Base-by-base conservation (phyloP, 2,797 vertebrate species). In the Ptychadena robeensis region DNA sequence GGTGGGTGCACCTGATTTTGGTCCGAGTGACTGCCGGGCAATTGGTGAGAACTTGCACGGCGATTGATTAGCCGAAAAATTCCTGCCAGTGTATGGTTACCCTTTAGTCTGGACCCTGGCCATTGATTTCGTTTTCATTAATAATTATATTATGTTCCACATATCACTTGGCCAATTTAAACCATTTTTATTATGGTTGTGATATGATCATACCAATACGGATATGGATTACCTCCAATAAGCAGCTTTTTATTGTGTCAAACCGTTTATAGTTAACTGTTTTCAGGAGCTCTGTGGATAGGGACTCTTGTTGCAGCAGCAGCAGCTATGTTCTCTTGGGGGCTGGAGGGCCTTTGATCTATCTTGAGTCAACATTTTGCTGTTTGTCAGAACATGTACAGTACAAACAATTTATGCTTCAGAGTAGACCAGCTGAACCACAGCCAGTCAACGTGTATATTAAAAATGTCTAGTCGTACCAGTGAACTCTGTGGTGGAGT, bases 371-470 rank as follows among this genome's bases (percentile, higher is more conserved):
- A 74, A 79, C 82, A 84, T 84, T 67, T 84, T 69, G 67, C 38
- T 82, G 34, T 74, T 81, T 75, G 74, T 72, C 81, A 82, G 67
- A 82, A 78, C 74, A 71, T 82, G 81, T 57, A 70, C 27, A 48
- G 67, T 53, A 35, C n/a, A 0, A 72, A 59, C 66, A 28, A 38
- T 31, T 37, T 73, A 59, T 28, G 66, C 44, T 27, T 48, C 65
- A 9, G 73, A 73, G 30, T 57, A 82, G 67, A 65, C 59, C 18
- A 73, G 59, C 40, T 73, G 61, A 83, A 79, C 67, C 35, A 67
- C 82, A 38, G 61, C 75, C 75, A 83, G 82, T 61, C 31, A 79
- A 38, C 69, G 61, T 72, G 18, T 63, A 73, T 74, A 79, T 66
- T 79, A 32, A 37, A 44, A 15, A 31, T 57, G 66, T 78, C 67